Percentiles rank a stretch among this genome's conserved stretches.
phyloP scores from a whole-genome alignment of 2,113 vertebrate genomes.

The Ploceus nigricollis region DNA sequence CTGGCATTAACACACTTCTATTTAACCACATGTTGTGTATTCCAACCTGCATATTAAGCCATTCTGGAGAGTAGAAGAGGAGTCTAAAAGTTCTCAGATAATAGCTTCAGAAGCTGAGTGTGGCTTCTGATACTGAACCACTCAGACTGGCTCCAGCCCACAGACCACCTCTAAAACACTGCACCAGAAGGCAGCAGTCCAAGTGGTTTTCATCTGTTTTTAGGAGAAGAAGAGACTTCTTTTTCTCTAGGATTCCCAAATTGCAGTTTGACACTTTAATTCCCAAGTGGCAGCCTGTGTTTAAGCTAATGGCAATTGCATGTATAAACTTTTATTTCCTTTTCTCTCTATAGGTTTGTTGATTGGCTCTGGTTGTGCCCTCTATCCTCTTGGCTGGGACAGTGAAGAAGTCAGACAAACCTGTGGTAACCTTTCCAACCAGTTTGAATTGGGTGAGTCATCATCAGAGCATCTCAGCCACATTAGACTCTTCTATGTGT shows the following conservation, averaged over 20 bases:
- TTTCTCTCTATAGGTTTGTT: conserved; percentile 80
- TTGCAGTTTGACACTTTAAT: not conserved
- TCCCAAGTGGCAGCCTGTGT: not conserved
- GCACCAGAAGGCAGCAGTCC: not conserved
- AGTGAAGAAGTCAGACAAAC: conserved; percentile 95
- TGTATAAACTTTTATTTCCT: not conserved
- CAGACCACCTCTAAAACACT: not conserved
- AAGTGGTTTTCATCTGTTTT: not conserved
- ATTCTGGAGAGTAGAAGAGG: not conserved
- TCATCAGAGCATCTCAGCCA: not conserved
- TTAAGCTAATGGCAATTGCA: not conserved
- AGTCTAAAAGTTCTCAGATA: not conserved
- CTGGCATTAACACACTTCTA: conserved; percentile 1
- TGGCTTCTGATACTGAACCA: not conserved
- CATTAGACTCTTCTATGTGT: not conserved
- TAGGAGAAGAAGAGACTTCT: not conserved
- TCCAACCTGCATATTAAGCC: not conserved
- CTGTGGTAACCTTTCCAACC: conserved; percentile 90
- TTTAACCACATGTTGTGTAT: conserved; percentile 1
- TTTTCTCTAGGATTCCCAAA: not conserved
- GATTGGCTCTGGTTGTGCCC: conserved; percentile 93
- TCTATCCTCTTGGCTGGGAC: conserved; percentile 97
- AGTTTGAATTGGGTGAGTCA: conserved; percentile 90
- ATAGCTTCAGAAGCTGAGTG: not conserved
- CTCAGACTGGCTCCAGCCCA: not conserved